Evolutionary conservation across 2,113 vertebrate genomes (phyloP).

Genomic region (Oxygymnocypris stewartii): DNA sequence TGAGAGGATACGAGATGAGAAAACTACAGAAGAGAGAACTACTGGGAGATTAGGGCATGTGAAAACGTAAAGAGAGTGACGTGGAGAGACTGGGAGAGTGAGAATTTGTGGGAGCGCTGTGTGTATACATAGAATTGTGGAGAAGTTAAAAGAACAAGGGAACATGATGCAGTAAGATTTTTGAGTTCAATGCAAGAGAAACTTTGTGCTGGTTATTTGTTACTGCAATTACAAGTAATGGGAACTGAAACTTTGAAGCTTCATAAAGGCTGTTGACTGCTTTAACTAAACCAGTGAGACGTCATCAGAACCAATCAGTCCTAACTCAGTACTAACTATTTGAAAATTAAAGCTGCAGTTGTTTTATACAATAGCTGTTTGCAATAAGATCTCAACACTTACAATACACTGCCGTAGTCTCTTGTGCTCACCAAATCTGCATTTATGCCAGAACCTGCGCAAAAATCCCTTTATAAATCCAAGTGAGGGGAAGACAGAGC

Average conservation of each 20-base stretch:
- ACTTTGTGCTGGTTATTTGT: not conserved
- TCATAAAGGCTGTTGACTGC: not conserved
- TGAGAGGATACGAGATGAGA: constrained; percentile 27
- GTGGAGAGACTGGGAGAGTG: constrained; percentile 39
- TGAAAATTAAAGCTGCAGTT: not conserved
- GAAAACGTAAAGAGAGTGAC: constrained; percentile 34
- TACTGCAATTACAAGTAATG: not conserved
- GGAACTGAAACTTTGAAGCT: not conserved
- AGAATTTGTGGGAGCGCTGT: not conserved
- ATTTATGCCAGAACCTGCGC: not conserved
- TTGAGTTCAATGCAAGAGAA: not conserved
- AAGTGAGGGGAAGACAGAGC: no score
- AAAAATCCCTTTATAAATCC: no score
- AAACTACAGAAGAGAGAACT: constrained; percentile 23
- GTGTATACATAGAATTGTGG: constrained; percentile 24
- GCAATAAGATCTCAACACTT: not conserved
- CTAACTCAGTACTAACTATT: not conserved
- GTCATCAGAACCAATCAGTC: not conserved
- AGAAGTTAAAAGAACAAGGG: constrained; percentile 9
- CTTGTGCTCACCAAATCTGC: not conserved
- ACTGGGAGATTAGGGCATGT: constrained; percentile 18
- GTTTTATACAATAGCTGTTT: not conserved
- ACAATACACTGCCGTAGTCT: not conserved
- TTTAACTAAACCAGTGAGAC: not conserved
- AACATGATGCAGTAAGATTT: not conserved